Conservation (phyloP, 2,888 invertebrate genomes). For the Digitonthophagus gazella region DNA sequence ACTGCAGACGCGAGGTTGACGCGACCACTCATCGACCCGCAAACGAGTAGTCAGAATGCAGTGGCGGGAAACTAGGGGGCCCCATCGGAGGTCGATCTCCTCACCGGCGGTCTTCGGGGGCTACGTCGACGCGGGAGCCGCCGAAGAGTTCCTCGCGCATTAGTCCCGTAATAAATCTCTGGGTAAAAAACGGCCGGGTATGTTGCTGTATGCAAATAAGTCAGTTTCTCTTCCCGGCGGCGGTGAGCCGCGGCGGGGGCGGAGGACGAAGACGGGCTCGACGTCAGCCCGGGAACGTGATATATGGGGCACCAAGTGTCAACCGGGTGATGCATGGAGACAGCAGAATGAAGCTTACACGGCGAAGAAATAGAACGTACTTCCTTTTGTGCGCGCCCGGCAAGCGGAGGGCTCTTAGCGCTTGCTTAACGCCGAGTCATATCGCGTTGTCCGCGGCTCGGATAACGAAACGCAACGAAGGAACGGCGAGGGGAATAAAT, state of each 20-base stretch:
- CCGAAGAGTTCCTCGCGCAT: conserved; percentile 42
- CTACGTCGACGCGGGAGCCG: conserved; percentile 16
- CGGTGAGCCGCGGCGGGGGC: conserved; percentile 41
- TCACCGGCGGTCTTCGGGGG: background rate
- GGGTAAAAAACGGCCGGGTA: conserved; percentile 46
- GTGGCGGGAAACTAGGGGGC: background rate
- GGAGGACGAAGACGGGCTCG: conserved; percentile 27
- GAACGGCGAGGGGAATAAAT: background rate
- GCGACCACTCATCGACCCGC: background rate
- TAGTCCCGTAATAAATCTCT: conserved; percentile 53
- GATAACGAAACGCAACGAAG: background rate
- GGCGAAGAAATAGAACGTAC: conserved; percentile 34
- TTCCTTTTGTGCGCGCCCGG: conserved; percentile 27
- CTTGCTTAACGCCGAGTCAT: background rate
- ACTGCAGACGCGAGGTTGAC: background rate
- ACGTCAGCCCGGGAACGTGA: conserved; percentile 44
- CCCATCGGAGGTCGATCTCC: background rate
- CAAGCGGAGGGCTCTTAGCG: conserved; percentile 10
- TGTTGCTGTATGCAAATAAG: conserved; percentile 53
- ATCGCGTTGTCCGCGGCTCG: background rate
- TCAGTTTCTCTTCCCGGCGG: conserved; percentile 40
- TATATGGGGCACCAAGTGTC: conserved; percentile 56
- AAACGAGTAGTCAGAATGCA: background rate
- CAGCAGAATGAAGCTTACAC: conserved; percentile 35
- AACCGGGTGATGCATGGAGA: conserved; percentile 55